These are phyloP conservation scores for Zygogramma bicolorata DNA, from an alignment of 2,888 invertebrate genomes.

Conservation along the genomic window DNA sequence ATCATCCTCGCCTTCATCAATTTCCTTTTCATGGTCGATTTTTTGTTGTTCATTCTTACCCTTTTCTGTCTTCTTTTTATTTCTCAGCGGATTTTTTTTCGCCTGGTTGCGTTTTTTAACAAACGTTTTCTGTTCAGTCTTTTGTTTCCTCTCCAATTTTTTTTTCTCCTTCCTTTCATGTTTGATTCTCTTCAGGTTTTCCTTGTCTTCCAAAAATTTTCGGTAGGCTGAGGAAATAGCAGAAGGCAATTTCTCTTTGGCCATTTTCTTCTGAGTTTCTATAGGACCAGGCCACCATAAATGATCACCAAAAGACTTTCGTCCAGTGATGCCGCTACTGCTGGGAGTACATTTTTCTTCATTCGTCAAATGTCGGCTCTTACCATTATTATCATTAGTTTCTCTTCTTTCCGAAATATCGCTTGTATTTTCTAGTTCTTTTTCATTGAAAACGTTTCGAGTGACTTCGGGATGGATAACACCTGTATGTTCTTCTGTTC, in stretches of 20 bases:
- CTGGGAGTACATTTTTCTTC: background rate
- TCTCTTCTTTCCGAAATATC: background rate
- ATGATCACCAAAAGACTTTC: background rate
- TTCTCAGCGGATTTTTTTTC: background rate
- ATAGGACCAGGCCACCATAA: conserved; percentile 3
- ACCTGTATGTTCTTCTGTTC: background rate
- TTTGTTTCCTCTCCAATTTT: background rate
- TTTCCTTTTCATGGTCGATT: background rate
- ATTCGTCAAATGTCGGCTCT: background rate
- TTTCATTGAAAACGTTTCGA: background rate
- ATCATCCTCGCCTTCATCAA: background rate
- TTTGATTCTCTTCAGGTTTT: conserved; percentile 1
- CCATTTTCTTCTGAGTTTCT: conserved; percentile 1
- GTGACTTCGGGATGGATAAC: background rate
- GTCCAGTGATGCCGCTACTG: background rate
- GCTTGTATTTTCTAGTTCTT: background rate
- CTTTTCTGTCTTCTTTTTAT: background rate
- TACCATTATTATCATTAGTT: background rate
- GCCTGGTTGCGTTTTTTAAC: background rate
- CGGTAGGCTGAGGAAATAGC: background rate
- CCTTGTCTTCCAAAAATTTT: conserved; percentile 4
- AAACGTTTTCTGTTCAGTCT: background rate
- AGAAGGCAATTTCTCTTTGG: conserved; percentile 12
- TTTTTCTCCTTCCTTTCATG: background rate
- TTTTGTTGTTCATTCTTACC: background rate